Percentiles rank a stretch among this genome's conserved stretches.
Conservation (phyloP, 2,113 vertebrate species). For the Prunella himalayana region DNA sequence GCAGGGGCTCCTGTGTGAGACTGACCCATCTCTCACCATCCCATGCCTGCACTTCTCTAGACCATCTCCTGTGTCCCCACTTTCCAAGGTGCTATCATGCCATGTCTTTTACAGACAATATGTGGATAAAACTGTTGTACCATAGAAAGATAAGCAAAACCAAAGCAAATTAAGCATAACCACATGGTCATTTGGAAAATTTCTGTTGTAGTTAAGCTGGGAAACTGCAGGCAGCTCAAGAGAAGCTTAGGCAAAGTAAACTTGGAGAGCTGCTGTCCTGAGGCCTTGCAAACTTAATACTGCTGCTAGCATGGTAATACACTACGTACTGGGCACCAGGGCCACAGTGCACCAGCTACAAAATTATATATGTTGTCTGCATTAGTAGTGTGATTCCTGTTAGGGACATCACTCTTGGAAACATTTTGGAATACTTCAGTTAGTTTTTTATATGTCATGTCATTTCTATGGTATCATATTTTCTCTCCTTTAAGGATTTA, state of each 20-base stretch:
- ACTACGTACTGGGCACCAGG: neutral
- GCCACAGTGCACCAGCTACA: neutral
- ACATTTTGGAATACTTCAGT: neutral
- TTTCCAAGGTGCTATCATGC: neutral
- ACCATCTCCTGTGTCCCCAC: neutral
- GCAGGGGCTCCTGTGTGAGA: neutral
- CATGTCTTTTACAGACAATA: neutral
- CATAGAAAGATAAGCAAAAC: neutral
- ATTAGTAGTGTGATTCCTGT: neutral
- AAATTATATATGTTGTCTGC: neutral
- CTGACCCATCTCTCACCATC: neutral
- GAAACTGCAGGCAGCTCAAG: neutral
- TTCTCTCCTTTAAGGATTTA: conserved; percentile 6
- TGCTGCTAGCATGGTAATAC: neutral
- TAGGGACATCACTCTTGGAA: neutral
- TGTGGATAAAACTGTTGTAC: neutral
- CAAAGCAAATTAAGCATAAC: neutral
- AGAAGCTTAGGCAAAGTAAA: neutral
- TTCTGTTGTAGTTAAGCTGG: neutral
- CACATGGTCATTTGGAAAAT: neutral
- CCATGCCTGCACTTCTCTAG: neutral
- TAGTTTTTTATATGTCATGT: neutral
- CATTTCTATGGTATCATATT: neutral
- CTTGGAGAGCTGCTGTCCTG: neutral
- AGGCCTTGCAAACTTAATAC: neutral